phyloP scores from a whole-genome alignment of 2,888 invertebrate genomes.

The Apamea crenata region DNA sequence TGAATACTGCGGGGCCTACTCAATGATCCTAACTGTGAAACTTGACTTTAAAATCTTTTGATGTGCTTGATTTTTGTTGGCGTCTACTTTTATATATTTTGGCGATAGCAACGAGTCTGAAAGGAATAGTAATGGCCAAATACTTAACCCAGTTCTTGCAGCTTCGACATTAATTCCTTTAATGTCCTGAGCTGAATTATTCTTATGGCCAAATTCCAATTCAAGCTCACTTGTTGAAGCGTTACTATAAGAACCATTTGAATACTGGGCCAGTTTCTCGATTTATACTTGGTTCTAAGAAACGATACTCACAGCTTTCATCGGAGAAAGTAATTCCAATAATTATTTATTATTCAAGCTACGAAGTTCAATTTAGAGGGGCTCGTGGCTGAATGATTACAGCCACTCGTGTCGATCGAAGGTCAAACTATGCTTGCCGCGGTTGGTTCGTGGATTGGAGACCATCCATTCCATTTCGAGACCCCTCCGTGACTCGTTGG shows the following conservation, averaged over 20 bases:
- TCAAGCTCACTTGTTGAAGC: slow-evolving; percentile 52
- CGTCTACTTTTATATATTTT: slow-evolving; percentile 13
- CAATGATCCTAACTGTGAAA: background rate
- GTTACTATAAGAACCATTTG: background rate
- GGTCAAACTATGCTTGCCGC: background rate
- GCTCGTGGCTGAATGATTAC: background rate
- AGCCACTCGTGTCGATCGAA: background rate
- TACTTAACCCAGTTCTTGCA: slow-evolving; percentile 35
- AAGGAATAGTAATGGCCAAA: slow-evolving; percentile 32
- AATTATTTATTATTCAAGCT: background rate
- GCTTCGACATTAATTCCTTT: slow-evolving; percentile 1
- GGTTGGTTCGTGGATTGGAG: background rate
- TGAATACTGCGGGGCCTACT: background rate
- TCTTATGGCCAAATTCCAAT: slow-evolving; percentile 27
- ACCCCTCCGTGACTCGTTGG: background rate
- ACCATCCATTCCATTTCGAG: background rate
- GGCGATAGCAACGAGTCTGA: slow-evolving; percentile 19
- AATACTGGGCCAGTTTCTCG: background rate
- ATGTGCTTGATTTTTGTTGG: background rate
- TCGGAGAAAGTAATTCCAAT: background rate
- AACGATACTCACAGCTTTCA: background rate
- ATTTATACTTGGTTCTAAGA: background rate
- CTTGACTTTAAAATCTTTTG: background rate
- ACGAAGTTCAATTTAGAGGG: background rate
- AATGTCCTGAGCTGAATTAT: background rate